Evolutionary conservation across 2,888 invertebrate species (phyloP).

Genomic region (Penaeus monodon): DNA sequence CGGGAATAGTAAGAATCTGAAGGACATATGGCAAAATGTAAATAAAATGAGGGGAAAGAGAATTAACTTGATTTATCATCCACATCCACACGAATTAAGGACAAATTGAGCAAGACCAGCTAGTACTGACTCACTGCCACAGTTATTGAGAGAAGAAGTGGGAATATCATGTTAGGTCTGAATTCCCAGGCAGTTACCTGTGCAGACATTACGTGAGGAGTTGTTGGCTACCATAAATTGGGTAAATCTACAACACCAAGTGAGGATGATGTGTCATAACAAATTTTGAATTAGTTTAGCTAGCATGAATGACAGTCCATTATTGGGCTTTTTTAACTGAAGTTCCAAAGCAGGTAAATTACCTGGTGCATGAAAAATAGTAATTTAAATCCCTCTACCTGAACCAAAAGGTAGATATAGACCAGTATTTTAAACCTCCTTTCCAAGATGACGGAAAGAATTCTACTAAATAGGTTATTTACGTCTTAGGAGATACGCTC

Average conservation of each 20-base stretch:
- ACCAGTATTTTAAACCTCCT: conserved; percentile 7
- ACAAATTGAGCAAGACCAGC: neutral
- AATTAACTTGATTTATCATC: neutral
- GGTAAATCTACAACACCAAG: conserved; percentile 25
- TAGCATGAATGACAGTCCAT: conserved; percentile 9
- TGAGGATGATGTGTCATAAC: neutral
- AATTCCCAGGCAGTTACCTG: neutral
- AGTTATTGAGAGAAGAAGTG: neutral
- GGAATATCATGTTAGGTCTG: neutral
- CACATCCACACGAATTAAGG: neutral
- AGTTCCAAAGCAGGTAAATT: neutral
- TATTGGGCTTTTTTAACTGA: neutral
- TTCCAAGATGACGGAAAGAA: conserved; percentile 22
- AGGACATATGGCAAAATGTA: no score
- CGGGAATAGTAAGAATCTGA: no score
- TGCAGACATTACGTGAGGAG: neutral
- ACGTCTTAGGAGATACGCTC: conserved; percentile 14
- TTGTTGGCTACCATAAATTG: neutral
- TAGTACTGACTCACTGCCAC: neutral
- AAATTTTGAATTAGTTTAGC: neutral
- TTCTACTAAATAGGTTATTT: conserved; percentile 16
- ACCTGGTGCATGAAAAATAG: conserved; percentile 16
- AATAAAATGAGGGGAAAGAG: no score
- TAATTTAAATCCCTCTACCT: conserved; percentile 1
- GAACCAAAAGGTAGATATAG: neutral